A percentile compares a stretch with the other conserved stretches of the same genome.
Conservation (phyloP, 2,113 vertebrate genomes). For the Ictalurus punctatus region DNA sequence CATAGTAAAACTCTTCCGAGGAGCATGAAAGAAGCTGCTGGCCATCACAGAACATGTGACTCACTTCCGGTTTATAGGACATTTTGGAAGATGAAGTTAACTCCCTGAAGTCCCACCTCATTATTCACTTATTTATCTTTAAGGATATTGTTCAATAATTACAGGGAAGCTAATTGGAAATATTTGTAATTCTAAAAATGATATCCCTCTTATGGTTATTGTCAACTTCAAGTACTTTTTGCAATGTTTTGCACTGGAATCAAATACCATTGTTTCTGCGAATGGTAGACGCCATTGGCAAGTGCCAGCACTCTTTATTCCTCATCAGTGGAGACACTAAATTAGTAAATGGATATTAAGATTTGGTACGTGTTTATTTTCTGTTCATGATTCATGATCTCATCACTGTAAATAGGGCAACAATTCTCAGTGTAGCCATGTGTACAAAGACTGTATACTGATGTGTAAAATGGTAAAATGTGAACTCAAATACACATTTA, state of each 20-base stretch:
- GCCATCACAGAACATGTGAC: neutral
- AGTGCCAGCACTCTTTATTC: neutral
- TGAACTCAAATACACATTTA: neutral
- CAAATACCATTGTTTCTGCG: neutral
- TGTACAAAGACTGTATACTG: neutral
- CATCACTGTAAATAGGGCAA: neutral
- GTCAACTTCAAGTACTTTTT: neutral
- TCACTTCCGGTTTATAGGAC: too few species aligned
- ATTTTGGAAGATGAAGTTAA: neutral
- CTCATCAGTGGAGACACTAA: neutral
- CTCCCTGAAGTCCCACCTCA: neutral
- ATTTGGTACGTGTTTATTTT: neutral
- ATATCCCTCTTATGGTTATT: neutral
- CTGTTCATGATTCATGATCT: neutral
- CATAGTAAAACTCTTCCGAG: neutral
- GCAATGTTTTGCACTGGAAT: neutral
- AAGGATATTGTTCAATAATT: neutral
- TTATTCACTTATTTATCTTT: neutral
- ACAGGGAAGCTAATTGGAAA: neutral
- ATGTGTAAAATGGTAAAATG: neutral
- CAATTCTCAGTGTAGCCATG: neutral
- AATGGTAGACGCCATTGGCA: too few species aligned
- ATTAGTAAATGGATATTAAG: neutral
- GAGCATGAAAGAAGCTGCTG: neutral
- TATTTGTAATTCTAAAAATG: neutral